Base-by-base conservation (phyloP, 2,888 invertebrate species). In the Byasa hedistus region DNA sequence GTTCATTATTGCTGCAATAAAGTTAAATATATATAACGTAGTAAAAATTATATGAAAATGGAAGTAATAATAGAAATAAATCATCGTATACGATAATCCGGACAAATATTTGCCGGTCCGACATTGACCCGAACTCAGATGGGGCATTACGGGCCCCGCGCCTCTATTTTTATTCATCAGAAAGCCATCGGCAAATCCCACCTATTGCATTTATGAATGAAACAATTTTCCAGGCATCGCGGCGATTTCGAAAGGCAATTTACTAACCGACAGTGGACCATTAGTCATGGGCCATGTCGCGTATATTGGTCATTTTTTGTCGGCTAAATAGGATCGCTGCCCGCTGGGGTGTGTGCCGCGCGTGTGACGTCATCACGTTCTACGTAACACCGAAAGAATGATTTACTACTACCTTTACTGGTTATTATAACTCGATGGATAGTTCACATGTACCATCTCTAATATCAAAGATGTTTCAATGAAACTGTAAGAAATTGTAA, bases 161-260 rank as follows among this genome's bases (percentile, higher is more conserved):
- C 73, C 69, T 71, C 80, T 81, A 81, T 85, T 84, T n/a, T 86
- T 88, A 88, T 89, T 86, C 85, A 87, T 89, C 83, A 83, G 76
- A 84, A 80, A 80, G 73, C 80, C 74, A 85, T 86, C 82, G 80
- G 76, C 72, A 87, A 87, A 88, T 84, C 89, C 87, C 76, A 75
- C 77, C 78, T 79, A 86, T 87, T 82, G 84, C 84, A 82, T 88
- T 87, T 85, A 85, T 87, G 85, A 88, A 89, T 87, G 88, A 86
- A 85, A 91, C 89, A 89, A 90, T 91, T 91, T 90, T 89, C 91
- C 87, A 59, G 89, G 84, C 84, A 80, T 87, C 86, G 82, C 77
- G 78, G 75, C 87, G 77, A 84, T 85, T 86, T 85, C 77, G 86
- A 83, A 78, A 83, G 82, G 84, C 91, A 85, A 91, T 91, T 91